phyloP scores from a whole-genome alignment of 2,113 vertebrate genomes.

The Sphaerodactylus townsendi region DNA sequence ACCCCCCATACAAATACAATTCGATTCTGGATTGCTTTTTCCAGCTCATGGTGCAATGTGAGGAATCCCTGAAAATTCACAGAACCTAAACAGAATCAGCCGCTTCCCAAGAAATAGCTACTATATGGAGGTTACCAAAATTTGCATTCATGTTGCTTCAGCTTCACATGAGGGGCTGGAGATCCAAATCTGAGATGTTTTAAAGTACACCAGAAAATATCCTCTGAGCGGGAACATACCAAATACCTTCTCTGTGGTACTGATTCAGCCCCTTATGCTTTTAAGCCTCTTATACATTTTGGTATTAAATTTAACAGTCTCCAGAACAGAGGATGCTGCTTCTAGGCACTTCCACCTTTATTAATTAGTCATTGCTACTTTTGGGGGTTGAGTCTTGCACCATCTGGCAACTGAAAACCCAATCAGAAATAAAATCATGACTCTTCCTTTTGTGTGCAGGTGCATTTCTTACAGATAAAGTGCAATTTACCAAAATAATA shows the following conservation, averaged over 20 bases:
- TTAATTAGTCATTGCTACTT: neutral
- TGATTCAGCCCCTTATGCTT: neutral
- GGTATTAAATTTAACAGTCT: neutral
- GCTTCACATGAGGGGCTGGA: neutral
- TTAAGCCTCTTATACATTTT: neutral
- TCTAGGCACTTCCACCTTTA: neutral
- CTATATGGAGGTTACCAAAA: neutral
- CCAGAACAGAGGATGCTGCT: neutral
- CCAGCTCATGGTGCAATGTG: neutral
- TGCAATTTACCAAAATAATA: neutral
- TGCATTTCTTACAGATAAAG: neutral
- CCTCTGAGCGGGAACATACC: neutral
- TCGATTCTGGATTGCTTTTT: neutral
- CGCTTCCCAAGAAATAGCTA: neutral
- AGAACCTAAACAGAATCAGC: neutral
- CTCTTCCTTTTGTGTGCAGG: neutral
- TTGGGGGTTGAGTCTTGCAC: neutral
- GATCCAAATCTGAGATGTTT: too few species aligned
- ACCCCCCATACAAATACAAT: too few species aligned
- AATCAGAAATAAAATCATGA: neutral
- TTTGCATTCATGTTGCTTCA: neutral
- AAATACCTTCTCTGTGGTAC: neutral
- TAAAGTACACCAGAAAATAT: neutral
- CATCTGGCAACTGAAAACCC: slow-evolving; percentile 2
- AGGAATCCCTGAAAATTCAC: neutral